phyloP scores from a whole-genome alignment of 2,888 invertebrate species.

The Nymphalis urticae region DNA sequence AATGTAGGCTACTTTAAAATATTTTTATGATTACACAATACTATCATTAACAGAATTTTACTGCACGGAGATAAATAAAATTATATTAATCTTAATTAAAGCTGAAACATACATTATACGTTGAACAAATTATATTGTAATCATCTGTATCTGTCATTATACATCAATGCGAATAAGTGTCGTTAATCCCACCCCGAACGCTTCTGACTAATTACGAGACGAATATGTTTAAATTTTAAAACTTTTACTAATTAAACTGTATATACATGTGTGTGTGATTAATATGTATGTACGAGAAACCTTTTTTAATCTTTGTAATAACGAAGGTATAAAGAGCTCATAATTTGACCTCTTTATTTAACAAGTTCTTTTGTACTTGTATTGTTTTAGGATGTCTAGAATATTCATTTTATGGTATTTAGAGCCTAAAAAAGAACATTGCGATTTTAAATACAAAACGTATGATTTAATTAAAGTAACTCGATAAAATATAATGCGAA shows the following conservation, averaged over 20 bases:
- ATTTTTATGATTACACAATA: too few relatives aligned
- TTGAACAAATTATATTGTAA: neutral
- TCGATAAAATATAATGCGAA: too few relatives aligned
- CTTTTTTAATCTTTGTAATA: slow-evolving; percentile 3
- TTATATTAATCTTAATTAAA: too few relatives aligned
- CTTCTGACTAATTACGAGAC: slow-evolving; percentile 21
- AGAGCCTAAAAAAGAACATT: too few relatives aligned
- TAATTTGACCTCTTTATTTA: slow-evolving; percentile 3
- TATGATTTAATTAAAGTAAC: too few relatives aligned
- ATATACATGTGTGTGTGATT: neutral
- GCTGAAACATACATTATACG: too few relatives aligned
- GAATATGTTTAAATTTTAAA: slow-evolving; percentile 12
- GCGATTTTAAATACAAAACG: too few relatives aligned
- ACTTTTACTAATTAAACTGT: slow-evolving; percentile 24
- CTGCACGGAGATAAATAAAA: too few relatives aligned
- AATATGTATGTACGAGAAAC: neutral
- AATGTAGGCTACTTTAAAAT: too few relatives aligned
- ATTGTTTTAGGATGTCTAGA: neutral
- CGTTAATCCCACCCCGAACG: neutral
- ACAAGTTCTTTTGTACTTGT: neutral
- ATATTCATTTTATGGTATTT: too few relatives aligned
- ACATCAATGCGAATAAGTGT: slow-evolving; percentile 14
- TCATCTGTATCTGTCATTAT: slow-evolving; percentile 2
- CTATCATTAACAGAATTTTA: too few relatives aligned
- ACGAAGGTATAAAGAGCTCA: slow-evolving; percentile 5